Evolutionary conservation across 2,888 invertebrate species (phyloP), one percentile per base, ranked within the genome.

Genomic region (Oscheius sp.): DNA sequence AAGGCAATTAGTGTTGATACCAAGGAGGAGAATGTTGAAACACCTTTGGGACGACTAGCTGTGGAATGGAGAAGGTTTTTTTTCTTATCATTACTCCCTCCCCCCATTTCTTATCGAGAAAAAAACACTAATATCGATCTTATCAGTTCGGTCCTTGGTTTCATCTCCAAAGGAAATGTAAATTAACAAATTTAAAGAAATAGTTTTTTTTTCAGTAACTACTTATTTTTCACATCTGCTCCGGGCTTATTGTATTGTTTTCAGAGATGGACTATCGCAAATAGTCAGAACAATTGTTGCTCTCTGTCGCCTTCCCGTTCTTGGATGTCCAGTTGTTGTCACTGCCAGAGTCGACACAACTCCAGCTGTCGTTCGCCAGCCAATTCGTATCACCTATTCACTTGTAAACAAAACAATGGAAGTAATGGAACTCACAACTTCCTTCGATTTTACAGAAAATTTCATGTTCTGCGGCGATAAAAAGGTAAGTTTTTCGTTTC

Each of bases 391-490:
- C n/a, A 61, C 70, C 17, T 76, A 72, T 57, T 67, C 70, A 32
- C 45, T 76, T 20, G 49, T 3, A 1, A 65, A 65, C 38, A 51
- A 26, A 22, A 51, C 45, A 2, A 20, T n/a, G 24, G 54, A 65
- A 4, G 68, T 59, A 12, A 44, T 73, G 41, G 74, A 74, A 9
- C 32, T 77, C 22, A 65, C 70, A 5, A 49, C 57, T 17, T 51
- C 67, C n/a, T 75, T 77, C 51, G 78, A 79, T 4, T 59, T 75
- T 32, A 67, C 73, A 33, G 78, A 79, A n/a, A 66, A 66, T 9
- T 77, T 74, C 64, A 77, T 79, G 70, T 79, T 77, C 51, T 67
- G 70, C 20, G 78, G 78, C 17, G 73, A 75, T 14, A 47, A 74
- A 66, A 73, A 71, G 75, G 78, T 76, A 50, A 33, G 17, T 2